Evolutionary conservation across 2,888 invertebrate species (phyloP), one percentile per base, ranked within the genome.

Genomic region (Tenodera sinensis): DNA sequence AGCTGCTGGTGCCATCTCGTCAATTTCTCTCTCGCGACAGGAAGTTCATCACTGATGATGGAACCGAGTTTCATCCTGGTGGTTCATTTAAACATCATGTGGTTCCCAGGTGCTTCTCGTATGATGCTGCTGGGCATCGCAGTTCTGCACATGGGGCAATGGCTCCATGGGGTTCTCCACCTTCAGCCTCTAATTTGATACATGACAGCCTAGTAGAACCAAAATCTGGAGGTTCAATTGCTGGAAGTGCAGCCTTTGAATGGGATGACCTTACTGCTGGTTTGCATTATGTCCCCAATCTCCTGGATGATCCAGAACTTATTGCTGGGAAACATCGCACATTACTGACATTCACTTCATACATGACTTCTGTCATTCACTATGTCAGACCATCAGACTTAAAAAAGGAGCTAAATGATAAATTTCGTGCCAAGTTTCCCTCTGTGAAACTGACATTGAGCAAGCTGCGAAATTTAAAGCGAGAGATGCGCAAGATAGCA

Each of bases 371-470:
- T 0, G 98, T 99, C 85, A 99, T 99, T 92, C 98, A 99, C 93
- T 99, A 99, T 93, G 98, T 98, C 8, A 96, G 98, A 91, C 98
- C 99, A 27, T 97, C 98, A 82, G 98, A 99, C 93, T 94, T 99
- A 91, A 99, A 99, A 93, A 98, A 98, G 93, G 99, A 99, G 93
- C 94, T 99, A 85, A 99, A 99, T 93, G 99, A 99, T 92, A 98
- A 99, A 93, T 99, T 99, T 92, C 95, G 96, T 91, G 98, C 98
- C 92, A 97, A 98, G 92, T 99, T 99, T 94, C 99, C 99, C 0
- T 96, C 97, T 92, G 97, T 99, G 91, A 98, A 99, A 93, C 94
- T 99, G 54, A 98, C 99, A 6, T 95, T 99, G 90, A 99, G 99
- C 93, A 99, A 99, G 95, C 94, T 99, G 89, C 95, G 99, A 94